A percentile compares a stretch with the other conserved stretches of the same genome.
phyloP scores from a whole-genome alignment of 2,113 vertebrate species.

The Nyctibius bracteatus region DNA sequence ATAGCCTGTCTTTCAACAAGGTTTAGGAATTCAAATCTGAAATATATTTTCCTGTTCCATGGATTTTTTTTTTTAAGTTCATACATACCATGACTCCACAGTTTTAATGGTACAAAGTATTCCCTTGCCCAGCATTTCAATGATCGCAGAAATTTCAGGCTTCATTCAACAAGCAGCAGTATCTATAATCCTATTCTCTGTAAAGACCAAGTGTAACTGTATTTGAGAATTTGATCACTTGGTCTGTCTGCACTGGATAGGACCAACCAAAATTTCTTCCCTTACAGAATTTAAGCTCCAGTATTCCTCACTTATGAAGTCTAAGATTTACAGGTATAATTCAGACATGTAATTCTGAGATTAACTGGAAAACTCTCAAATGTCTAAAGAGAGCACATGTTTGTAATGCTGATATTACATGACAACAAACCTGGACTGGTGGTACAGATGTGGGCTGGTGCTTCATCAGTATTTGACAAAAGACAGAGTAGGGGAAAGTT shows the following conservation, averaged over 20 bases:
- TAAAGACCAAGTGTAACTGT: background rate
- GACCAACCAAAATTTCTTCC: background rate
- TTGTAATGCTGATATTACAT: background rate
- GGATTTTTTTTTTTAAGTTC: background rate
- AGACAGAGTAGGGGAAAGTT: background rate
- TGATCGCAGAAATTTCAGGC: background rate
- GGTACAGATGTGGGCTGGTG: background rate
- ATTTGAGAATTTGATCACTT: background rate
- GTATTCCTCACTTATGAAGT: background rate
- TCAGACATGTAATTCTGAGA: background rate
- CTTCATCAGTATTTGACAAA: background rate
- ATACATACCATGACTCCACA: background rate
- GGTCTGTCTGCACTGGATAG: background rate
- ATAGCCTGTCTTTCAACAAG: background rate
- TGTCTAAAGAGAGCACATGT: background rate
- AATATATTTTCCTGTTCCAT: background rate
- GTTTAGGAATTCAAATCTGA: background rate
- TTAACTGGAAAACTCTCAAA: background rate
- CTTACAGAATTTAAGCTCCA: background rate
- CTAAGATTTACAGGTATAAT: background rate
- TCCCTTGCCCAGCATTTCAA: background rate
- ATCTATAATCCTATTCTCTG: background rate
- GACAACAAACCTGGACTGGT: background rate
- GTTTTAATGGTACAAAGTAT: background rate
- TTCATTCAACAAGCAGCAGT: background rate